Percentiles rank a stretch among this genome's conserved stretches.
Evolutionary conservation across 92 coral and sea anemone species (phyloP).

Genomic region (Anthopleura xanthogrammica): DNA sequence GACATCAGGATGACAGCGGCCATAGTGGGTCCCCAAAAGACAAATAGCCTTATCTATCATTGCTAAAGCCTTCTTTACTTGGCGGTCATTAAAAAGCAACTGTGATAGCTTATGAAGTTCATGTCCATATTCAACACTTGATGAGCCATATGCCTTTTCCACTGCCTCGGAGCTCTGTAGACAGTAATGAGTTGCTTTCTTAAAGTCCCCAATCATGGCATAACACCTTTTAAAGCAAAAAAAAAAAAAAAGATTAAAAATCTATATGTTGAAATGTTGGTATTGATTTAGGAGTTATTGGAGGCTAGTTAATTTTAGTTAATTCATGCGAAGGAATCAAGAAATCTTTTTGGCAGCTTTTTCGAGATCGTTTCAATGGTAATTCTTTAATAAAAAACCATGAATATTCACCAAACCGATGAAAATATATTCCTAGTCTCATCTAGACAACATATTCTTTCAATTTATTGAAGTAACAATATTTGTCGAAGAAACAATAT

Average conservation of each 20-base stretch:
- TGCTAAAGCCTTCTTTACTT: conserved; percentile 77
- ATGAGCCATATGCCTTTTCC: conserved; percentile 82
- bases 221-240: conserved; percentile 55
- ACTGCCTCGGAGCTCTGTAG: conserved; percentile 91
- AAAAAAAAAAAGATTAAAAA: background rate
- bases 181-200: conserved; percentile 92
- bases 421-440: no score
- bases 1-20: conserved; percentile 87
- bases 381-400: no score
- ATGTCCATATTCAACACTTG: conserved; percentile 95
- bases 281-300: background rate
- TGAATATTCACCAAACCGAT: no score
- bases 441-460: no score
- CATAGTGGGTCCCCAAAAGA: conserved; percentile 77
- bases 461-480: no score
- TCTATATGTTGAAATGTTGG: background rate
- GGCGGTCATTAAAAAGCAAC: conserved; percentile 86
- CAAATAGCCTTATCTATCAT: conserved; percentile 80
- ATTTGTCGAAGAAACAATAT: no score
- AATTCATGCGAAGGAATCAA: no score
- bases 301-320: no score
- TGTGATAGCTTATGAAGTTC: conserved; percentile 95
- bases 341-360: no score
- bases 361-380: no score
- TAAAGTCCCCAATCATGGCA: conserved; percentile 92